A percentile compares a stretch with the other conserved stretches of the same genome.
phyloP scores from a whole-genome alignment of 2,797 vertebrate species.

The Coluber constrictor region DNA sequence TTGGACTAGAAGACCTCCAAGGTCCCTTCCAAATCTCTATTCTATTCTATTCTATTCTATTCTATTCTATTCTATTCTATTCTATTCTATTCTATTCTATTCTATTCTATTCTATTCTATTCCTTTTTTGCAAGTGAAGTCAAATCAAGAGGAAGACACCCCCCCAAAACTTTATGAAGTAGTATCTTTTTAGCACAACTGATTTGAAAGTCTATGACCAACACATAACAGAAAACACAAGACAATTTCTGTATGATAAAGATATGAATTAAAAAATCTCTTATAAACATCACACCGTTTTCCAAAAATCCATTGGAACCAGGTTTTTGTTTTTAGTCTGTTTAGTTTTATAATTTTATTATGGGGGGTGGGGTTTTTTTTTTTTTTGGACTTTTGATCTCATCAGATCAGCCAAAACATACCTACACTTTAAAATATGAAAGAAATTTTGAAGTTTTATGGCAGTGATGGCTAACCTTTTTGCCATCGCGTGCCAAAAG shows the following conservation, averaged over 20 bases:
- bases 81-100: too few relatives aligned
- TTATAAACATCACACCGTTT: not conserved
- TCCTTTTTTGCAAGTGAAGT: not conserved
- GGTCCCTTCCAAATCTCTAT: too few relatives aligned
- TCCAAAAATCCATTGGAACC: not conserved
- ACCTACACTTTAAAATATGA: not conserved
- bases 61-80: too few relatives aligned
- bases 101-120: too few relatives aligned
- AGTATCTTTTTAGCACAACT: not conserved
- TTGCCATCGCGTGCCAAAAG: too few relatives aligned
- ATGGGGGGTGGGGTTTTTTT: not conserved
- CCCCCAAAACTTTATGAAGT: not conserved
- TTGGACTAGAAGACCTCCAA: too few relatives aligned
- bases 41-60: too few relatives aligned
- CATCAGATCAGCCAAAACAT: not conserved
- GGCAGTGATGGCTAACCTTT: too few relatives aligned
- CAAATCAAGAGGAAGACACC: not conserved
- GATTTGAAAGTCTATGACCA: not conserved
- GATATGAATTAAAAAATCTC: not conserved
- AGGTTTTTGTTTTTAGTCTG: not conserved
- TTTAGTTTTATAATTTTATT: not conserved
- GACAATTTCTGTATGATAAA: not conserved
- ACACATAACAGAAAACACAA: not conserved
- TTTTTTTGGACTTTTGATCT: not conserved
- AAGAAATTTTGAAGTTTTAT: not conserved